Evolutionary conservation across 2,888 invertebrate species (phyloP).

Genomic region (Metellina segmentata): DNA sequence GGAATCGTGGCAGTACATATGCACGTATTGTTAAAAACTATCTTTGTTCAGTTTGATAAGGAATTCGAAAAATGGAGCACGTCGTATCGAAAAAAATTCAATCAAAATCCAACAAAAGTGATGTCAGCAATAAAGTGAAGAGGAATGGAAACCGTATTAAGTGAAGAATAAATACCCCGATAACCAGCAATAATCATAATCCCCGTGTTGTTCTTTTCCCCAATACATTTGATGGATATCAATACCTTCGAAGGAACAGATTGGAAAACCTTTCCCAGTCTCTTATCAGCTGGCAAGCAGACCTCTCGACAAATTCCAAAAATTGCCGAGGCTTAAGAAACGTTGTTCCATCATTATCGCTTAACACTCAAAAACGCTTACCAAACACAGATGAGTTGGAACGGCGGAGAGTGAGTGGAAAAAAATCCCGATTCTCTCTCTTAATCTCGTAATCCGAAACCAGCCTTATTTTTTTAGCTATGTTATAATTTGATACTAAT

Average conservation of each 20-base stretch:
- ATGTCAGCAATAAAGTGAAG: no score
- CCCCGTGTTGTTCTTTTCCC: conserved; percentile 33
- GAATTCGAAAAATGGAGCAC: no score
- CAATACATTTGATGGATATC: conserved; percentile 33
- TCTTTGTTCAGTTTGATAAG: no score
- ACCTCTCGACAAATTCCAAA: conserved; percentile 52
- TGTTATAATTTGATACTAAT: conserved; percentile 52
- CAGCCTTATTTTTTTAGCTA: neutral
- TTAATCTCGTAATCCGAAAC: conserved; percentile 56
- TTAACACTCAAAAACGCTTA: conserved; percentile 27
- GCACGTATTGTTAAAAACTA: no score
- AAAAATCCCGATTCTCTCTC: conserved; percentile 10
- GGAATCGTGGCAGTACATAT: no score
- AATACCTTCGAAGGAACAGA: neutral
- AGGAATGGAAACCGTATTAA: neutral
- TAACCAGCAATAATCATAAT: conserved; percentile 60
- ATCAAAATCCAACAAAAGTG: no score
- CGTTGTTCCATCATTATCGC: conserved; percentile 63
- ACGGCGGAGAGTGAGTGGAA: neutral
- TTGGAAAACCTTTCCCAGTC: neutral
- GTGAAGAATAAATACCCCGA: neutral
- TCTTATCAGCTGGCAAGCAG: conserved; percentile 63
- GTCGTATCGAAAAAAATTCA: no score
- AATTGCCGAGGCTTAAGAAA: conserved; percentile 30
- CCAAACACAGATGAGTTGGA: conserved; percentile 21